Conservation (phyloP, 1,140 invertebrate genomes). For the Helicorthomorpha holstii region DNA sequence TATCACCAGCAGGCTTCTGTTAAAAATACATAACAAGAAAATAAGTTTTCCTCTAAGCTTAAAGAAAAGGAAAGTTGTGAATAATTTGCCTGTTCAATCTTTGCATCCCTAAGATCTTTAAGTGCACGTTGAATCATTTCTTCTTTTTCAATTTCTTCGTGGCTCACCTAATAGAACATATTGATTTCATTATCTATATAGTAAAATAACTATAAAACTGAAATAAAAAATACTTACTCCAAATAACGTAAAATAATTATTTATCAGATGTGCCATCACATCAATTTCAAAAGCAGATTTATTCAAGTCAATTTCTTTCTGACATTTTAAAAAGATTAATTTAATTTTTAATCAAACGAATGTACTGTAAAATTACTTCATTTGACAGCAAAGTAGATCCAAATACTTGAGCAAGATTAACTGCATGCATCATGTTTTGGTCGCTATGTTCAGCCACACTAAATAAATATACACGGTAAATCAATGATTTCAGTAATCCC, state of each 20-base stretch:
- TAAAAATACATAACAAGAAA: not conserved
- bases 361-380: conserved; percentile 23
- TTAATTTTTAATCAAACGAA: conserved; percentile 1
- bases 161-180: not conserved
- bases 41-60: not conserved
- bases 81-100: not conserved
- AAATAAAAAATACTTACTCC: not conserved
- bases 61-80: not conserved
- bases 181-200: too few relatives aligned
- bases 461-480: conserved; percentile 8
- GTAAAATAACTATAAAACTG: too few relatives aligned
- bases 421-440: conserved; percentile 57
- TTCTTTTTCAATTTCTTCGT: conserved; percentile 3
- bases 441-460: conserved; percentile 53
- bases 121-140: conserved; percentile 4
- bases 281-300: conserved; percentile 31
- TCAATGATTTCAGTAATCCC: too few relatives aligned
- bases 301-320: not conserved
- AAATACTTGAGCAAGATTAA: conserved; percentile 68
- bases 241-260: conserved; percentile 35
- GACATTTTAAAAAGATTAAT: not conserved
- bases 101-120: conserved; percentile 1
- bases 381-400: conserved; percentile 61
- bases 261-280: conserved; percentile 49
- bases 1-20: conserved; percentile 10